A percentile compares a stretch with the other conserved stretches of the same genome.
phyloP scores from a whole-genome alignment of 2,797 vertebrate species.

The Trichosurus vulpecula region DNA sequence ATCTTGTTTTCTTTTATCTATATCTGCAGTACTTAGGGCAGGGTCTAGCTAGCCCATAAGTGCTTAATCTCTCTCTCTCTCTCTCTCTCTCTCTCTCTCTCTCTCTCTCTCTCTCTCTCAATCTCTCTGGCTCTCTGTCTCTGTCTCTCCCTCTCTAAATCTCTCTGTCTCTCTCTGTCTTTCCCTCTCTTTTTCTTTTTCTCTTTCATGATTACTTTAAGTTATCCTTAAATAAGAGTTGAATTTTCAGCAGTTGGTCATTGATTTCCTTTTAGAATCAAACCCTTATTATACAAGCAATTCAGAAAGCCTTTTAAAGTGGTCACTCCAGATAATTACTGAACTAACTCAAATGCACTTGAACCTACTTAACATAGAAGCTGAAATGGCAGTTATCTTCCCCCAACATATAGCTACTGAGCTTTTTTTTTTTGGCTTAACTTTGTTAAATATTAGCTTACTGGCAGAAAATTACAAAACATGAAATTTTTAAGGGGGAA shows the following conservation, averaged over 20 bases:
- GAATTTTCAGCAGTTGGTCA: conserved; percentile 6
- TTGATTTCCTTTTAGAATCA: conserved; percentile 31
- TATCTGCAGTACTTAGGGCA: not conserved
- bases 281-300: conserved; percentile 61
- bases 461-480: not conserved
- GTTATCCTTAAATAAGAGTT: not conserved
- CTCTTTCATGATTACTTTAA: not conserved
- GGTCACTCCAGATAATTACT: not conserved
- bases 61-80: too few relatives aligned
- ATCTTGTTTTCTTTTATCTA: not conserved
- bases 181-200: not conserved
- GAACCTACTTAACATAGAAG: not conserved
- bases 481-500: not conserved
- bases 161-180: not conserved
- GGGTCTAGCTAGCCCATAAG: not conserved
- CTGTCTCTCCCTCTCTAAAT: too few relatives aligned
- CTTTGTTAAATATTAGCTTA: conserved; percentile 35
- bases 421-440: not conserved
- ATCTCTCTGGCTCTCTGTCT: too few relatives aligned
- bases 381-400: not conserved
- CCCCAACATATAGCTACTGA: not conserved
- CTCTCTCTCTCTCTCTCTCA: too few relatives aligned
- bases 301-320: conserved; percentile 63
- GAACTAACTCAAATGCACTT: conserved; percentile 9
- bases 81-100: too few relatives aligned